Evolutionary conservation across 2,797 vertebrate genomes (phyloP), one percentile per base, ranked within the genome.

Genomic region (Parauchenoglanis punctatus): DNA sequence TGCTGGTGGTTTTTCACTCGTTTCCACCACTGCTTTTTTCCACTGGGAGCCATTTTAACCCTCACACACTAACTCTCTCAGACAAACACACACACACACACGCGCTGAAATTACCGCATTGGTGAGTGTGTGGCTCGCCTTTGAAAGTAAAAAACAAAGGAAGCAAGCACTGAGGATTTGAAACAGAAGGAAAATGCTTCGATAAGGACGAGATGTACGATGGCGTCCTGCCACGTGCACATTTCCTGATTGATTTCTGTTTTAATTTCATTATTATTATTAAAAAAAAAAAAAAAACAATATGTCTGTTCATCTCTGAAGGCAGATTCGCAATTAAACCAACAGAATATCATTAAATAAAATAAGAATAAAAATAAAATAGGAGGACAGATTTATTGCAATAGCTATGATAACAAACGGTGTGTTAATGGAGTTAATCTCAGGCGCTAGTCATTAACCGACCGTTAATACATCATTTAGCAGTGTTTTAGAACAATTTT

Each of bases 1-100:
- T 94, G 93, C 90, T 94, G 93, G 90, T 88, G 93, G 91, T 94
- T 93, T 95, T 94, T 70, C 92, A 89, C 92, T 93, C 92, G 85
- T 93, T 93, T 91, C 91, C 90, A 90, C 89, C 90, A 90, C 92
- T 91, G 92, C 90, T 77, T 85, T 85, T 94, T 94, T 92, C 91
- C 92, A 85, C 84, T 65, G 73, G 40, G 73, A 84, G 61, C 68
- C 86, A 83, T 86, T 88, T 88, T 75, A 72, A 85, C 61, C 52
- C 77, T n/a, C 77, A 40, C 73, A 78, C 76, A 68, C 75, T 52
- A 28, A 68, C 85, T 20, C 85, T 52, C 40, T 20, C 82, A 68
- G 7, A 68, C 81, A 70, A 25, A 72, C 28, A 81, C 76, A 80
- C 75, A 31, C 84, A 65, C 59, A 80, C 81, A 83, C 85, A 80